phyloP scores from a whole-genome alignment of 2,888 invertebrate genomes.

The Lepidochitona cinerea region DNA sequence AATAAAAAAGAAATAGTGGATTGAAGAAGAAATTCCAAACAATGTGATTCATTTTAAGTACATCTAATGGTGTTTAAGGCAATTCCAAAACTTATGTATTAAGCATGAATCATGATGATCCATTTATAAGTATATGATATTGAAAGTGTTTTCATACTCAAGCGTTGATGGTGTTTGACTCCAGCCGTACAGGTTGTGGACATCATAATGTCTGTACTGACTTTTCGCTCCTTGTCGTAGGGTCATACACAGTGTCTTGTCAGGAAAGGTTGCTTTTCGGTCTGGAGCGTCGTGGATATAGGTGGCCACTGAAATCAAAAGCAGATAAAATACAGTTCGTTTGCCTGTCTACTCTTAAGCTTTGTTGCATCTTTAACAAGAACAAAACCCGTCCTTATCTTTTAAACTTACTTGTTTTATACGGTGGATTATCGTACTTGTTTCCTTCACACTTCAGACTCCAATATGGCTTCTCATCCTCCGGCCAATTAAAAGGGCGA shows the following conservation, averaged over 20 bases:
- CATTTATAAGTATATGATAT: no score
- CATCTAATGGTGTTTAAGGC: no score
- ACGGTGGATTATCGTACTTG: constrained; percentile 60
- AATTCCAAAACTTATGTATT: no score
- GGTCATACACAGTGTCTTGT: constrained; percentile 65
- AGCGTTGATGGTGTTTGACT: constrained; percentile 83
- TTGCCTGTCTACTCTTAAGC: no score
- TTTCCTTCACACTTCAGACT: constrained; percentile 62
- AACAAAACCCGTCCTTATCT: not conserved
- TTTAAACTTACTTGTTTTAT: constrained; percentile 56
- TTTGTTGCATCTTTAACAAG: not conserved
- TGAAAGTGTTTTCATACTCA: constrained; percentile 49
- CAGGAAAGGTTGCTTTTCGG: constrained; percentile 46
- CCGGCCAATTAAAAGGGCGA: constrained; percentile 66
- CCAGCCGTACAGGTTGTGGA: constrained; percentile 65
- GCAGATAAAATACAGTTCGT: not conserved
- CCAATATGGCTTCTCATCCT: constrained; percentile 58
- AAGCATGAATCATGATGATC: no score
- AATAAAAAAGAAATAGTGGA: no score
- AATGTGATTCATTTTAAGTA: no score
- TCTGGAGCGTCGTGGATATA: constrained; percentile 40
- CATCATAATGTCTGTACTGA: constrained; percentile 60
- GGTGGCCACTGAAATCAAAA: constrained; percentile 46
- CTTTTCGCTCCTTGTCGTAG: constrained; percentile 67
- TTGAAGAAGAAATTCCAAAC: no score